Evolutionary conservation across 1,140 invertebrate species (phyloP), one percentile per base, ranked within the genome.

Genomic region (Linepithema humile): DNA sequence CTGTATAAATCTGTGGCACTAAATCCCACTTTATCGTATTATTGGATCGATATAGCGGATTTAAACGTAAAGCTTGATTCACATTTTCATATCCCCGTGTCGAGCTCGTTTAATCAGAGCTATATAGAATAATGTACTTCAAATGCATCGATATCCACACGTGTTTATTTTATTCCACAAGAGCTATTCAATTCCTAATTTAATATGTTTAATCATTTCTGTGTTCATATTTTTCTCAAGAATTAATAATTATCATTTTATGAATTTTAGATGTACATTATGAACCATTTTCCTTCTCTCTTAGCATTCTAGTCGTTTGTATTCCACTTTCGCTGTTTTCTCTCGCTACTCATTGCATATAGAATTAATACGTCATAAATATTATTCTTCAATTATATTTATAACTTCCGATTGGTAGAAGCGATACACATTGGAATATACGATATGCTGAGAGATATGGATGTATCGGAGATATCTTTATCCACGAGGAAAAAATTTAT

Each of bases 21-120:
- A 62, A 75, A 75, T 62, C n/a, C 29, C 3, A n/a, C 43, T 26
- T 78, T 35, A 29, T 10, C 29, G 20, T 65, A 65, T 77, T 50
- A 53, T 50, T 60, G 50, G 20, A 69, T 53, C 74, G 45, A 78
- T 78, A 53, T 67, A 29, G 17, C 15, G 32, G 38, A 67, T 69
- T 55, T 53, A 78, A 75, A 9, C 32, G 32, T 17, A 3, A 74
- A 32, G 38, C 23, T 77, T 38, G 0, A 69, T 40, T 50, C 29
- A 12, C 12, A 2, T 73, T 73, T 15, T 26, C 23, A 38, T 10
- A 10, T 32, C n/a, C 64, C 15, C 26, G 35, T 45, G 2, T 48
- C 15, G 12, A 9, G 15, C 29, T 29, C 12, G 3, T 77, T 23
- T 77, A 17, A 17, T 50, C 43, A 50, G 15, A 53, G 32, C 1